Evolutionary conservation across 2,113 vertebrate genomes (phyloP).

Genomic region (Peromyscus californicus): DNA sequence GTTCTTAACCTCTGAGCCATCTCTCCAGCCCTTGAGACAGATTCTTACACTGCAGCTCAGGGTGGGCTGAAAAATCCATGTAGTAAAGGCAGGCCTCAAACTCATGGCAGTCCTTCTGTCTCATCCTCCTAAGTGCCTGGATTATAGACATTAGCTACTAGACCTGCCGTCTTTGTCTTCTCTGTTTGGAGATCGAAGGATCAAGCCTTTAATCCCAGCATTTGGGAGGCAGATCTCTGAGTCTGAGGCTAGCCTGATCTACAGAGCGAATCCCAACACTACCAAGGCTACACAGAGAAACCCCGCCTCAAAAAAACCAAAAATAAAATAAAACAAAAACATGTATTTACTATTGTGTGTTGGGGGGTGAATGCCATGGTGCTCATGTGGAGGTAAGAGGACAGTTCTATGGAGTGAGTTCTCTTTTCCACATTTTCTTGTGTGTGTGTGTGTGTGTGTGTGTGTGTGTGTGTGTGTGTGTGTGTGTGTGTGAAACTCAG

Average conservation of each 20-base stretch:
- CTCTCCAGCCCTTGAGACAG: neutral
- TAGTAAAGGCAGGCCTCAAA: neutral
- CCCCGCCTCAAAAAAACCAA: neutral
- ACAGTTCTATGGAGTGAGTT: neutral
- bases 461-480: too few relatives aligned
- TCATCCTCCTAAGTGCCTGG: neutral
- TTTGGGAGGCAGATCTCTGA: neutral
- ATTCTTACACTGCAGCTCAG: neutral
- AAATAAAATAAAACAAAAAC: neutral
- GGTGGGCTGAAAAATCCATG: neutral
- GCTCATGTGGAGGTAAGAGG: neutral
- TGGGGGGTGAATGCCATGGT: neutral
- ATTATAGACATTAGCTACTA: neutral
- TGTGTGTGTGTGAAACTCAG: neutral
- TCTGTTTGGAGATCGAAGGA: neutral
- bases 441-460: neutral
- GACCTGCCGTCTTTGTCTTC: neutral
- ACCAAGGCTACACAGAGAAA: neutral
- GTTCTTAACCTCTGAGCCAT: too few relatives aligned
- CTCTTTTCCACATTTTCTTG: neutral
- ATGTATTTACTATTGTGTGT: neutral
- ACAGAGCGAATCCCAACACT: neutral
- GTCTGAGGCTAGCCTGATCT: neutral
- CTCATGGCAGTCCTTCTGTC: neutral
- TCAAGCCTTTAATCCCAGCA: neutral